Evolutionary conservation across 1,140 invertebrate genomes (phyloP).

Genomic region (Oryctes rhinoceros): DNA sequence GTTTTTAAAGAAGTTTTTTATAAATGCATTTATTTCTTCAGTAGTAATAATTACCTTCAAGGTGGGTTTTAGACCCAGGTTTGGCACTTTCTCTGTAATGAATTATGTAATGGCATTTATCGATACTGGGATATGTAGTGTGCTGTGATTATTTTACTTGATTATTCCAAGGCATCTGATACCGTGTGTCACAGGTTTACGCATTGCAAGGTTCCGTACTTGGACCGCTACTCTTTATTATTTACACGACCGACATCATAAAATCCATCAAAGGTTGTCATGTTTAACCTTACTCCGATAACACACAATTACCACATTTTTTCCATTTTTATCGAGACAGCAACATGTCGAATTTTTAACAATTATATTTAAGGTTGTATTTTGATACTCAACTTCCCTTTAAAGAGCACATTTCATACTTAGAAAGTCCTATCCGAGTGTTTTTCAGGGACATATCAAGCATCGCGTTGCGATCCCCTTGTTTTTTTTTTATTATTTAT

Average conservation of each 20-base stretch:
- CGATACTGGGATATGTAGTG: background rate
- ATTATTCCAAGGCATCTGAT: conserved; percentile 4
- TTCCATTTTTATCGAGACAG: conserved; percentile 5
- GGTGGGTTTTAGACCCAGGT: background rate
- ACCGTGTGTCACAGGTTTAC: background rate
- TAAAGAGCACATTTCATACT: background rate
- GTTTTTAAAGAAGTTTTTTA: conserved; percentile 46
- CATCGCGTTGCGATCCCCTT: conserved; percentile 32
- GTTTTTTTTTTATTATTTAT: conserved; percentile 13
- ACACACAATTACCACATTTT: background rate
- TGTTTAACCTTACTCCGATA: background rate
- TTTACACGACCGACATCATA: background rate
- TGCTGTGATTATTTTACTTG: background rate
- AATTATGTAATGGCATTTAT: background rate
- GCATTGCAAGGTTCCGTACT: too few species aligned
- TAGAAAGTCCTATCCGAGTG: background rate
- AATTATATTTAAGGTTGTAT: too few species aligned
- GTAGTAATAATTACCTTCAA: background rate
- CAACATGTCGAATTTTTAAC: background rate
- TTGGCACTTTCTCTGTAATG: background rate
- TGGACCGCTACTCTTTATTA: background rate
- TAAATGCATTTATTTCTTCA: conserved; percentile 18
- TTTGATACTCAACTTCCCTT: too few species aligned
- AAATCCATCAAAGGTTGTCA: background rate
- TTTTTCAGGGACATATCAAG: background rate